These are phyloP conservation scores for Dolichotis patagonum DNA, from an alignment of 2,113 vertebrate species.

Conservation along the genomic window DNA sequence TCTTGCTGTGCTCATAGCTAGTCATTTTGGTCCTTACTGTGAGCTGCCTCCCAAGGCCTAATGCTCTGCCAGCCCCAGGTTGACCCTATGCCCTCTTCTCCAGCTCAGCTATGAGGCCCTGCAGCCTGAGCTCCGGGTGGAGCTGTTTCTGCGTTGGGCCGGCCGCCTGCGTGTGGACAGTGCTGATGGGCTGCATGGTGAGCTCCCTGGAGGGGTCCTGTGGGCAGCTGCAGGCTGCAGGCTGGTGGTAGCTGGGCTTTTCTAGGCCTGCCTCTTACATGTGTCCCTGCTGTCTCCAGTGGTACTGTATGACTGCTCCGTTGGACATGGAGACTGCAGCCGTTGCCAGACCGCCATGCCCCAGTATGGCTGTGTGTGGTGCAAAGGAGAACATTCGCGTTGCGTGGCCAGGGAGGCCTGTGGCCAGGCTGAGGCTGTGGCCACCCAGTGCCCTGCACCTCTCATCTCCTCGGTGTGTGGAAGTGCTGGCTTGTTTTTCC, in stretches of 20 bases:
- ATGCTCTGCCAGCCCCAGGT: neutral
- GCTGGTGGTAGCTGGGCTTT: neutral
- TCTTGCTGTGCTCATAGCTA: neutral
- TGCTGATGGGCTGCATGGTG: constrained; percentile 92
- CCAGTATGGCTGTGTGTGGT: constrained; percentile 96
- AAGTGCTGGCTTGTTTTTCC: rapidly evolving
- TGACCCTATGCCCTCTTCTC: constrained; percentile 74
- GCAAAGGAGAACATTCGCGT: constrained; percentile 88
- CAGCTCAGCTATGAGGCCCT: constrained; percentile 92
- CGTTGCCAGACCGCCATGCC: constrained; percentile 94
- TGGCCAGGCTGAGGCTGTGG: constrained; percentile 87
- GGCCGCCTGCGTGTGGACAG: constrained; percentile 95
- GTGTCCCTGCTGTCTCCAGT: constrained; percentile 86
- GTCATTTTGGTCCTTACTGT: constrained; percentile 1
- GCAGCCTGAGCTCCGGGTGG: constrained; percentile 91
- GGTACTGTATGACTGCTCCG: constrained; percentile 96
- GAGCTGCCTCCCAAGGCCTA: neutral
- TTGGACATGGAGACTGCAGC: constrained; percentile 96
- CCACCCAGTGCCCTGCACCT: constrained; percentile 93
- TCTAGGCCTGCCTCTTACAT: neutral
- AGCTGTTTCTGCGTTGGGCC: constrained; percentile 94
- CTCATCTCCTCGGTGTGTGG: constrained; percentile 93
- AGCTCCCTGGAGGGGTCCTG: neutral
- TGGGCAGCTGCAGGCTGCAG: neutral
- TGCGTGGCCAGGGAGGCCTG: constrained; percentile 93